Evolutionary conservation across 1,140 invertebrate genomes (phyloP).

Genomic region (Teleopsis dalmanni): DNA sequence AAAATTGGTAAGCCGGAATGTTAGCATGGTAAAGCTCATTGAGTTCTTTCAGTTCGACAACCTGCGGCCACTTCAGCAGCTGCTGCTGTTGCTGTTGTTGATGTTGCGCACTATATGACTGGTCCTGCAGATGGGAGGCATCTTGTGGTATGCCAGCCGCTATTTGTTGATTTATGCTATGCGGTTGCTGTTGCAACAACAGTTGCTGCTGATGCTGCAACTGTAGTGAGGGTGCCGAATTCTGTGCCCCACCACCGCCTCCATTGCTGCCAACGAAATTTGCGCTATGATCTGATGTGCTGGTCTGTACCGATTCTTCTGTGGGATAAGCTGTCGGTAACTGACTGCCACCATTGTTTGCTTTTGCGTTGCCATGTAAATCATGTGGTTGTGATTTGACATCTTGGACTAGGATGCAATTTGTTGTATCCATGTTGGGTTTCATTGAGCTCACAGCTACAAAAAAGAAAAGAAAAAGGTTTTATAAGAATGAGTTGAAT

Average conservation of each 20-base stretch:
- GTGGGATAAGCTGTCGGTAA: slow-evolving; percentile 32
- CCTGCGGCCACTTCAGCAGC: slow-evolving; percentile 64
- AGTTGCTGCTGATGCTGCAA: slow-evolving; percentile 33
- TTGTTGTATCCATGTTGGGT: slow-evolving; percentile 71
- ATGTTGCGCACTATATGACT: slow-evolving; percentile 39
- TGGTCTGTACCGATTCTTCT: slow-evolving; percentile 60
- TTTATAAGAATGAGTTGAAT: not conserved
- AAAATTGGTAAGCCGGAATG: slow-evolving; percentile 82
- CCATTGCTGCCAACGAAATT: slow-evolving; percentile 14
- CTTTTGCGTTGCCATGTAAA: slow-evolving; percentile 49
- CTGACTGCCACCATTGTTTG: slow-evolving; percentile 51
- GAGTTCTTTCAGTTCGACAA: slow-evolving; percentile 72
- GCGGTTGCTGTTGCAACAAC: slow-evolving; percentile 35
- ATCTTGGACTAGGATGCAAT: slow-evolving; percentile 83
- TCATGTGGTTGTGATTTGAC: slow-evolving; percentile 79
- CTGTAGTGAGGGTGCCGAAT: slow-evolving; percentile 10
- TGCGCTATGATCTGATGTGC: slow-evolving; percentile 54
- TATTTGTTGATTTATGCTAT: slow-evolving; percentile 28
- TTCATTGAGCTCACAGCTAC: slow-evolving; percentile 80
- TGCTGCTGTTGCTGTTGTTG: slow-evolving; percentile 55
- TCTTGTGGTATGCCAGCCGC: slow-evolving; percentile 23
- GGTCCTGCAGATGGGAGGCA: slow-evolving; percentile 38
- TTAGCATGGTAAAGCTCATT: slow-evolving; percentile 70
- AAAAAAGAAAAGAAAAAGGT: slow-evolving; percentile 34
- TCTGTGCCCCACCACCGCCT: slow-evolving; percentile 13